These are phyloP conservation scores for Lepus oiostolus DNA, from an alignment of 2,797 vertebrate species.

Conservation along the genomic window DNA sequence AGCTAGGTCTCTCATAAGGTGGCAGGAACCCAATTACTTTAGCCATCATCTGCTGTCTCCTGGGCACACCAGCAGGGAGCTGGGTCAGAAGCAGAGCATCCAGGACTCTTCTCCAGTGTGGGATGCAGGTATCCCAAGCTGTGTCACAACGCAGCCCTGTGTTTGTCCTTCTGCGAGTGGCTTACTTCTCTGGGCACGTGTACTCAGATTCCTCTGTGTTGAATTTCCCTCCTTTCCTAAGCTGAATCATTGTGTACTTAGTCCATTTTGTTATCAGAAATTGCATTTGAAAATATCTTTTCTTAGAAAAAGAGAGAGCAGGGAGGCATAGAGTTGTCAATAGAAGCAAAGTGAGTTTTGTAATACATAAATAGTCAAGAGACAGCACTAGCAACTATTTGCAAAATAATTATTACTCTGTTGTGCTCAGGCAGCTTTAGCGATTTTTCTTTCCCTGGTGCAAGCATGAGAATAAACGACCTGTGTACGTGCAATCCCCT, in stretches of 20 bases:
- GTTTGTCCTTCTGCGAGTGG: not conserved
- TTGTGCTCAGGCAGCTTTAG: constrained; percentile 45
- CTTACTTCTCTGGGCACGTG: fast-evolving
- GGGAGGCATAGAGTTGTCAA: fast-evolving
- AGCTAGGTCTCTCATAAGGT: too few relatives aligned
- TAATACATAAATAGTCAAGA: constrained; percentile 50
- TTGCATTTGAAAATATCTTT: not conserved
- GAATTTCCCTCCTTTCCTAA: not conserved
- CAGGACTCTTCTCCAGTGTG: too few relatives aligned
- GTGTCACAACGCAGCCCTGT: too few relatives aligned
- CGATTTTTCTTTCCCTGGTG: constrained; percentile 38
- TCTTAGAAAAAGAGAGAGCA: not conserved
- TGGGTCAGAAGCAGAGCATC: too few relatives aligned
- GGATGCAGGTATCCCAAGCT: too few relatives aligned
- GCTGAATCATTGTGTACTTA: not conserved
- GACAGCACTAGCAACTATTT: constrained; percentile 57
- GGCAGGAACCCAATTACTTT: too few relatives aligned
- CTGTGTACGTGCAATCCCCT: fast-evolving
- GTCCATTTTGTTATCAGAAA: too few relatives aligned
- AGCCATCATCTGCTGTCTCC: too few relatives aligned
- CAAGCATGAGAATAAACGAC: too few relatives aligned
- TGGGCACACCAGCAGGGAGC: too few relatives aligned
- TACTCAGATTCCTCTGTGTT: not conserved
- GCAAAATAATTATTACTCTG: constrained; percentile 76
- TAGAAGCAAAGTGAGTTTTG: not conserved